Evolutionary conservation across 2,113 vertebrate species (phyloP).

Genomic region (Nesogale talazaci): DNA sequence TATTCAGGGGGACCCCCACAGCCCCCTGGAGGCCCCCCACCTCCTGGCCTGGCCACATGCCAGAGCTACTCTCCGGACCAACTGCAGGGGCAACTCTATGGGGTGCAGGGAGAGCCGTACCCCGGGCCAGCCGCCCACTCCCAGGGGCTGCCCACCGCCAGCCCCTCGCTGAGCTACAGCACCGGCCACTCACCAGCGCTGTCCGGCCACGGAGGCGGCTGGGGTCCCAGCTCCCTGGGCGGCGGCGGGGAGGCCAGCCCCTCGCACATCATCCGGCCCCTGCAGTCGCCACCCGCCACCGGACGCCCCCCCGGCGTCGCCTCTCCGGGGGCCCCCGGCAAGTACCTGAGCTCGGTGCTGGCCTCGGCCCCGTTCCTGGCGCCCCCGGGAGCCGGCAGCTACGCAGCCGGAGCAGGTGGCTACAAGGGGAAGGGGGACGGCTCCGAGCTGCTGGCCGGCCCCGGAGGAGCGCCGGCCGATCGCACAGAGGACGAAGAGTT

Average conservation of each 20-base stretch:
- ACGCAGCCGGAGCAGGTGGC: slow-evolving; percentile 64
- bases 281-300: slow-evolving; percentile 92
- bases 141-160: slow-evolving; percentile 88
- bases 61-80: slow-evolving; percentile 87
- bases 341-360: slow-evolving; percentile 93
- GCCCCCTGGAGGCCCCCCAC: slow-evolving; percentile 76
- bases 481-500: slow-evolving; percentile 95
- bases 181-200: slow-evolving; percentile 96
- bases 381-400: slow-evolving; percentile 82
- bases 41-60: slow-evolving; percentile 82
- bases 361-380: slow-evolving; percentile 91
- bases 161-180: slow-evolving; percentile 93
- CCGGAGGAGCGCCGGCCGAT: slow-evolving; percentile 45
- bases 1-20: slow-evolving; percentile 85
- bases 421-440: slow-evolving; percentile 83
- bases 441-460: slow-evolving; percentile 81
- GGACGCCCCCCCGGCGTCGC: slow-evolving; percentile 87
- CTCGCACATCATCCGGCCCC: slow-evolving; percentile 93
- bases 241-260: slow-evolving; percentile 90
- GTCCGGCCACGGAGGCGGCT: slow-evolving; percentile 88
- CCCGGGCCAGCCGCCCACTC: slow-evolving; percentile 84
- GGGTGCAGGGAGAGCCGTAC: slow-evolving; percentile 89
- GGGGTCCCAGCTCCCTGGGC: slow-evolving; percentile 87
- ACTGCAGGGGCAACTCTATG: slow-evolving; percentile 87
- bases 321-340: slow-evolving; percentile 91